Conservation (phyloP, 2,888 invertebrate species). For the Pasiphila rectangulata region DNA sequence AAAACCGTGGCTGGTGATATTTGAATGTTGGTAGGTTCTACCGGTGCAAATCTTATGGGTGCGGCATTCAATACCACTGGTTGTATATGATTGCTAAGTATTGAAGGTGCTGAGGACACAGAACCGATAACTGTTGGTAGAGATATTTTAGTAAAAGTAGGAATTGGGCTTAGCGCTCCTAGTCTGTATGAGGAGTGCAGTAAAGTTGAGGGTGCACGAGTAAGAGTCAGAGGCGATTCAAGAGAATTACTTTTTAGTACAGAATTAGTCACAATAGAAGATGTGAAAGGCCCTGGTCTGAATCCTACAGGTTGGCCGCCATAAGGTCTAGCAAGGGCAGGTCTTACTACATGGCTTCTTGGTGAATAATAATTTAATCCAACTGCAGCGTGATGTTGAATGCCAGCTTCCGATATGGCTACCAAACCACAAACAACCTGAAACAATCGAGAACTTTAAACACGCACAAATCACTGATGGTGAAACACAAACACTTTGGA, state of each 20-base stretch:
- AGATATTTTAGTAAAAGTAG: not conserved
- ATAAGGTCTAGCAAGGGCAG: not conserved
- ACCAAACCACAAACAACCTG: conserved; percentile 21
- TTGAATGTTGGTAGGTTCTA: not conserved
- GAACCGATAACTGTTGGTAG: not conserved
- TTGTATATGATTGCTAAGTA: not conserved
- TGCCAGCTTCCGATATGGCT: conserved; percentile 19
- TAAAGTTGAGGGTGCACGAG: not conserved
- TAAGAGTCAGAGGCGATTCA: not conserved
- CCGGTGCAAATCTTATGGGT: not conserved
- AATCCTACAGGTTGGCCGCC: not conserved
- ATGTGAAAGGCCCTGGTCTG: not conserved
- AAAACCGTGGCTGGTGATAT: not conserved
- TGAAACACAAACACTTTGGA: not conserved
- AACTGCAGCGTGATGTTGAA: conserved; percentile 3
- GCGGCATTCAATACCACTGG: not conserved
- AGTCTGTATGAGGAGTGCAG: not conserved
- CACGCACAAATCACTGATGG: not conserved
- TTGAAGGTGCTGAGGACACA: not conserved
- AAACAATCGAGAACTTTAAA: conserved; percentile 12
- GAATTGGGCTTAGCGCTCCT: not conserved
- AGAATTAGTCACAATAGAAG: not conserved
- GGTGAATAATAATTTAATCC: conserved; percentile 3
- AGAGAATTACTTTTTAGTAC: not conserved
- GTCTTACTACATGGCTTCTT: conserved; percentile 4